phyloP scores from a whole-genome alignment of 2,888 invertebrate genomes.

The Eupithecia centaureata region DNA sequence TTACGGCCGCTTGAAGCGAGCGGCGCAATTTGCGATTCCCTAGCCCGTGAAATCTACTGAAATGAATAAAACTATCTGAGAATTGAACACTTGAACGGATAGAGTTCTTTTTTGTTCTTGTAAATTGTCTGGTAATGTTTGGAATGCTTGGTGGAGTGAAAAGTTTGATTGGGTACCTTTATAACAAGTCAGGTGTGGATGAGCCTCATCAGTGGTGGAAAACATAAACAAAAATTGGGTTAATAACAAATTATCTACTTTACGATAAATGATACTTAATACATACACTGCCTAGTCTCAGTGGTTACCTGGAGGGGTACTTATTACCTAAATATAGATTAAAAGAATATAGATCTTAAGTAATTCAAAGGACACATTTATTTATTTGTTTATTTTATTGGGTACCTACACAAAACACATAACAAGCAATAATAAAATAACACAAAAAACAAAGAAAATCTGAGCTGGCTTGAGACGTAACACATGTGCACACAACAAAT shows the following conservation, averaged over 20 bases:
- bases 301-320: too few species aligned
- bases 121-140: constrained; percentile 34
- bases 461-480: too few species aligned
- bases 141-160: constrained; percentile 18
- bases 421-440: too few species aligned
- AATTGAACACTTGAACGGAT: constrained; percentile 66
- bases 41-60: constrained; percentile 80
- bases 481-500: too few species aligned
- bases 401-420: too few species aligned
- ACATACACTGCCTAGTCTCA: neutral
- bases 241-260: too few species aligned
- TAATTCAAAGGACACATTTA: too few species aligned
- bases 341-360: too few species aligned
- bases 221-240: neutral
- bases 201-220: neutral
- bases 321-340: too few species aligned
- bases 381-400: too few species aligned
- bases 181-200: too few species aligned
- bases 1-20: constrained; percentile 70
- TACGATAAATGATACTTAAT: neutral
- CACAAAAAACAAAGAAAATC: too few species aligned
- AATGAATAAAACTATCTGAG: constrained; percentile 81
- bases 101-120: constrained; percentile 35
- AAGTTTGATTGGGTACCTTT: constrained; percentile 4
- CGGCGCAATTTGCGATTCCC: constrained; percentile 77